Evolutionary conservation across 2,797 vertebrate species (phyloP), one percentile per base, ranked within the genome.

Genomic region (Acanthurus leucopareius): DNA sequence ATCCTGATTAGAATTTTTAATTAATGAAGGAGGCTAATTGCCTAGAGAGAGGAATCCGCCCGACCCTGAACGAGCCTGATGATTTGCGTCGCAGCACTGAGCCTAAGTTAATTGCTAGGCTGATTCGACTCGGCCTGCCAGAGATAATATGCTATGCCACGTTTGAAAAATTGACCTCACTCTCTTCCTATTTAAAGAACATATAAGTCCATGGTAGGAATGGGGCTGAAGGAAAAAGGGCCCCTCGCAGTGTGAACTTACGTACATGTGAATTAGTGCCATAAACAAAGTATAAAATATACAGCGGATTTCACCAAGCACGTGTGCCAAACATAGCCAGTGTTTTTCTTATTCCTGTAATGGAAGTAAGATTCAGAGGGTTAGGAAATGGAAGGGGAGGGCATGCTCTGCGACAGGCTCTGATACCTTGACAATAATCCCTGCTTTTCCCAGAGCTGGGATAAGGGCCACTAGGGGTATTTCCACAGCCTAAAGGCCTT

Each of bases 21-120:
- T 95, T 95, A 95, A 95, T 91, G 92, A 90, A 91, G 82, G 86
- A 89, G 90, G 91, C 87, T 95, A 95, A 95, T 94, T 94, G 92
- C 88, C 88, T 75, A 85, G 92, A 93, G 93, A 93, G 90, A 93
- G 82, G 73, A 88, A 87, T 85, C 66, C 56, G 60, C 80, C 80
- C 85, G 69, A 89, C 88, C 85, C 92, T 83, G 86, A 93, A 92
- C 80, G 65, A 90, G 87, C 74, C 81, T 72, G 84, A 88, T 88
- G 88, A 93, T 94, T 92, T 93, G 83, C 82, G 76, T 90, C 86
- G 90, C 81, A 64, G 90, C 87, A 63, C 86, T 80, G 89, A 93
- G 93, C 86, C 90, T 71, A 80, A 90, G 86, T 94, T 94, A 93
- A 95, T 95, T 92, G 89, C 88, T 42, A 73, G 80, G 77, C 89